A percentile compares a stretch with the other conserved stretches of the same genome.
Evolutionary conservation across 2,888 invertebrate genomes (phyloP).

Genomic region (Anagyrus pseudococci): DNA sequence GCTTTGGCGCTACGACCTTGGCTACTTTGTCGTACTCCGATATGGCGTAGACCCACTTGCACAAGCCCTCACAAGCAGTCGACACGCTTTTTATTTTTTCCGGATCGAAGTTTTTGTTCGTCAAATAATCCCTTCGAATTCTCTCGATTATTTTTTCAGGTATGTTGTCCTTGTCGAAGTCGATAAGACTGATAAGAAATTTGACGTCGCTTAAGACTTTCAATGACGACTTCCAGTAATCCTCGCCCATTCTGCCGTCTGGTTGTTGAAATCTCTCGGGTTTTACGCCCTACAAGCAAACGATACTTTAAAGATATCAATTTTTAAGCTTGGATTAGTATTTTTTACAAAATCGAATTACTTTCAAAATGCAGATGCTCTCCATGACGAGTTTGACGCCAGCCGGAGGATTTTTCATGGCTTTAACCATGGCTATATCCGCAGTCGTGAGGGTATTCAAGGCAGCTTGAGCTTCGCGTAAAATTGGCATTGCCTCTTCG

Average conservation of each 20-base stretch:
- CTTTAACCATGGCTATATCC: slow-evolving; percentile 92
- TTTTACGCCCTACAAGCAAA: slow-evolving; percentile 74
- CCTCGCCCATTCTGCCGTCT: slow-evolving; percentile 84
- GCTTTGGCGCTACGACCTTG: slow-evolving; percentile 91
- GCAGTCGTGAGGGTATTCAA: slow-evolving; percentile 87
- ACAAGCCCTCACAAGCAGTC: slow-evolving; percentile 88
- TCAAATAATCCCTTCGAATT: slow-evolving; percentile 79
- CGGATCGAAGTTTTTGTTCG: slow-evolving; percentile 88
- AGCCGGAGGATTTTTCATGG: slow-evolving; percentile 95
- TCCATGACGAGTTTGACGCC: slow-evolving; percentile 93
- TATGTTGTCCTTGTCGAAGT: slow-evolving; percentile 94
- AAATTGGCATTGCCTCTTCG: slow-evolving; percentile 89
- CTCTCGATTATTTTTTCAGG: slow-evolving; percentile 82
- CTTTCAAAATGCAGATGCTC: slow-evolving; percentile 91
- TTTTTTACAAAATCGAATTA: slow-evolving; percentile 48
- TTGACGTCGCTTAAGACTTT: slow-evolving; percentile 89
- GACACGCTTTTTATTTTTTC: slow-evolving; percentile 89
- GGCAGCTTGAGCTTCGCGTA: slow-evolving; percentile 85
- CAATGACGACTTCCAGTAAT: slow-evolving; percentile 93
- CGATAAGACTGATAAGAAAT: slow-evolving; percentile 85
- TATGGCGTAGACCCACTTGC: slow-evolving; percentile 95
- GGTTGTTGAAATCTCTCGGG: slow-evolving; percentile 87
- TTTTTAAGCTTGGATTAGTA: not conserved
- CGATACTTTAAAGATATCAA: too few species aligned
- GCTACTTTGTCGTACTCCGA: slow-evolving; percentile 94